Percentiles rank a stretch among this genome's conserved stretches.
Evolutionary conservation across 2,113 vertebrate genomes (phyloP).

Genomic region (Tychaedon coryphoeus): DNA sequence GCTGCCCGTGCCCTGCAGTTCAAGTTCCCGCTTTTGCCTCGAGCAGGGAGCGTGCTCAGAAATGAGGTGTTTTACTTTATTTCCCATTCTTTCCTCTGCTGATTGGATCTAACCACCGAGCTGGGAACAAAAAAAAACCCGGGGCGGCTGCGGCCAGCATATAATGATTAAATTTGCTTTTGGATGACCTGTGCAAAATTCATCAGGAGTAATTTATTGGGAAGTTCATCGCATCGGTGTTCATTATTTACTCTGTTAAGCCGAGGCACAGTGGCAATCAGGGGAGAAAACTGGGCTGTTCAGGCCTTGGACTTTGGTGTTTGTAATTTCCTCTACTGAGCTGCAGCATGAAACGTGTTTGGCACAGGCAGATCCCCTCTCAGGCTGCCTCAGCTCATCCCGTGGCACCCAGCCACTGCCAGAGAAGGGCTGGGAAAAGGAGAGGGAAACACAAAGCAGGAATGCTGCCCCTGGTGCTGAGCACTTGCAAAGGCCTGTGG

Average conservation of each 20-base stretch:
- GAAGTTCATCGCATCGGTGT: background rate
- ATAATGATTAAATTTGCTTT: slow-evolving; percentile 36
- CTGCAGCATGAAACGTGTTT: background rate
- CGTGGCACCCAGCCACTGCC: rapidly evolving
- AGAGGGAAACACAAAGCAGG: background rate
- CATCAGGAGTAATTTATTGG: background rate
- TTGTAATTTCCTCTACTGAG: background rate
- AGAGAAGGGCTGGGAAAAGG: background rate
- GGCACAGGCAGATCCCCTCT: background rate
- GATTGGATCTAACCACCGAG: background rate
- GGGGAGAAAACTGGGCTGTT: slow-evolving; percentile 14
- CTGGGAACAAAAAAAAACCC: background rate
- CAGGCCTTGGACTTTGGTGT: background rate
- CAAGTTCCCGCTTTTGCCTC: background rate
- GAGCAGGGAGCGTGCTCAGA: background rate
- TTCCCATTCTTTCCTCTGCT: background rate
- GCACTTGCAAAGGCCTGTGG: background rate
- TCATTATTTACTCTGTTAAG: slow-evolving; percentile 42
- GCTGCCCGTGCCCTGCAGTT: background rate
- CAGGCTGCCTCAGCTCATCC: background rate
- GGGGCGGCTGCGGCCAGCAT: background rate
- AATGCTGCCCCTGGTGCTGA: background rate
- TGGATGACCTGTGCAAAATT: background rate
- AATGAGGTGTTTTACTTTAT: background rate
- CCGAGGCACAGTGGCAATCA: slow-evolving; percentile 16